Percentiles rank a stretch among this genome's conserved stretches.
These are phyloP conservation scores for Pyrrhia umbra DNA, from an alignment of 2,888 invertebrate genomes.

Conservation along the genomic window DNA sequence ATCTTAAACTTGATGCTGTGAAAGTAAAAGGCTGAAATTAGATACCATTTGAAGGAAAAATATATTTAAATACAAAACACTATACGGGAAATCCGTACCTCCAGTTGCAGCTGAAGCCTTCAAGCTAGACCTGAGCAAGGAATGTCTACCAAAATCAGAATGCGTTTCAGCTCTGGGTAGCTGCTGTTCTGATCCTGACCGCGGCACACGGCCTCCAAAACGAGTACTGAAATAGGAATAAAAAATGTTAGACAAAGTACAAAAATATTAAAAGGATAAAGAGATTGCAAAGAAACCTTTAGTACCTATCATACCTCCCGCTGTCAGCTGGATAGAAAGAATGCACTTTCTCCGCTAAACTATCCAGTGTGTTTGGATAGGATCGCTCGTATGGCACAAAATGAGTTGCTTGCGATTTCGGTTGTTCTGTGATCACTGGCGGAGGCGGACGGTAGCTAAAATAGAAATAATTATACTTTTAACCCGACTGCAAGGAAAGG, in stretches of 20 bases:
- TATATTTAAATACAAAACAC: not conserved
- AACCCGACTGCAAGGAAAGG: too few relatives aligned
- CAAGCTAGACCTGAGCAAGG: conserved; percentile 94
- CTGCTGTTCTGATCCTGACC: conserved; percentile 98
- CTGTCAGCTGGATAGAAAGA: conserved; percentile 92
- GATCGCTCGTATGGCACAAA: conserved; percentile 97
- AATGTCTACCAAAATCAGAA: conserved; percentile 95
- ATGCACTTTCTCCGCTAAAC: conserved; percentile 97
- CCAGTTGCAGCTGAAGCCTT: conserved; percentile 91
- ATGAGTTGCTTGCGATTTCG: conserved; percentile 94
- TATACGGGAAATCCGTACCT: conserved; percentile 61
- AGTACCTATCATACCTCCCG: conserved; percentile 73
- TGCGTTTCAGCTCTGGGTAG: conserved; percentile 95
- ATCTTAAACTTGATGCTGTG: conserved; percentile 90
- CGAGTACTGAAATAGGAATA: conserved; percentile 73
- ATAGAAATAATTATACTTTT: not conserved
- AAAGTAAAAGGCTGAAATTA: conserved; percentile 36
- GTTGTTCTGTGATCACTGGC: conserved; percentile 97
- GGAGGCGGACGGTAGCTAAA: conserved; percentile 94
- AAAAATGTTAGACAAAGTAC: not conserved
- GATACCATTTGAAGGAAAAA: not conserved
- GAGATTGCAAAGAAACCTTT: not conserved
- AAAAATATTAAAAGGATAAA: not conserved
- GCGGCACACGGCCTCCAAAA: conserved; percentile 91
- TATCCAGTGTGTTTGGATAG: conserved; percentile 96